Conservation (phyloP, 2,888 invertebrate species). For the Megalurothrips usitatus region DNA sequence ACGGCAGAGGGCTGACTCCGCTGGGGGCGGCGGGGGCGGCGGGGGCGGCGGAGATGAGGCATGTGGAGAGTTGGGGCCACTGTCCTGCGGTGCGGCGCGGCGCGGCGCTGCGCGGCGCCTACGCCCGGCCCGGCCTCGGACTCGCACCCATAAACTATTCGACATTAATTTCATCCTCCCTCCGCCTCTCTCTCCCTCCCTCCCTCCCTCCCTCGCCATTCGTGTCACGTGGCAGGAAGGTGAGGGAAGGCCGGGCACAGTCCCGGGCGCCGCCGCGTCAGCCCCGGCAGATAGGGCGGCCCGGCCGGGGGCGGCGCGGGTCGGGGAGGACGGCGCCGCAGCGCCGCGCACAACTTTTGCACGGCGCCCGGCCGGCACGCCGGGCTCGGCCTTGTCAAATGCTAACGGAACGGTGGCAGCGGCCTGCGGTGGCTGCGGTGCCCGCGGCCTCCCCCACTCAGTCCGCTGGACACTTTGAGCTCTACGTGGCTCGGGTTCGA, state of each 20-base stretch:
- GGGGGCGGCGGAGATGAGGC: neutral
- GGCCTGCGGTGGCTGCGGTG: too few species aligned
- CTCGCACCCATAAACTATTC: slow-evolving; percentile 13
- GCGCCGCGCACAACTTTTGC: neutral
- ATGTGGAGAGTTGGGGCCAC: neutral
- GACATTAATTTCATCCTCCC: slow-evolving; percentile 30
- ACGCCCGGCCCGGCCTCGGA: neutral
- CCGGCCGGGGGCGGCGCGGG: neutral
- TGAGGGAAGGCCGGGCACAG: neutral
- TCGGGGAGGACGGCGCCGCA: neutral
- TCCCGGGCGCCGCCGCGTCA: neutral
- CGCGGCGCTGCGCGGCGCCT: neutral
- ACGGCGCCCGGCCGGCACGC: too few species aligned
- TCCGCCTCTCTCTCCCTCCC: neutral
- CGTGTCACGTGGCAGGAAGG: too few species aligned
- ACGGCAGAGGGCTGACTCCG: neutral
- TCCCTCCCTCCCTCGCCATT: slow-evolving; percentile 15
- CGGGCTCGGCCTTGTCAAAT: too few species aligned
- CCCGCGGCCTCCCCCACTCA: neutral
- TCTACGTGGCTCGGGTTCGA: too few species aligned
- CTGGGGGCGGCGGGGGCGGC: neutral
- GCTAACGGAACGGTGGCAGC: too few species aligned
- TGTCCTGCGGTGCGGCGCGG: neutral
- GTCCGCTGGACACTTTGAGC: neutral
- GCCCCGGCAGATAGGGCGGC: neutral